A percentile compares a stretch with the other conserved stretches of the same genome.
phyloP scores from a whole-genome alignment of 30 jellyfish, hydroid and myxozoan species.

The Aurelia sp. region DNA sequence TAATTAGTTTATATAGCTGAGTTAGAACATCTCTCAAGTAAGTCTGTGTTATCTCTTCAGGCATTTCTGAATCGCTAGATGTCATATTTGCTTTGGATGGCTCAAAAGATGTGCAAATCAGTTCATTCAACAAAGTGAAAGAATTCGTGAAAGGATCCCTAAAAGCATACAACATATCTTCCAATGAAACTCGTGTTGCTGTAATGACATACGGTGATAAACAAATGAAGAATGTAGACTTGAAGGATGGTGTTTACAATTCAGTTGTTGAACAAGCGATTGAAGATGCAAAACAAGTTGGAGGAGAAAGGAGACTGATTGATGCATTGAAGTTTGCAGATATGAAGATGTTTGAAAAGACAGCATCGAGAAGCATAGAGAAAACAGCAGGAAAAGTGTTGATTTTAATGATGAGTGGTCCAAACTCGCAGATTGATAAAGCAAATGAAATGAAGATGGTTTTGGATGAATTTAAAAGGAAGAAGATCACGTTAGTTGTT shows the following conservation, averaged over 20 bases:
- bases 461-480: conserved; percentile 2
- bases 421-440: conserved; percentile 2
- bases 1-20: too few relatives aligned
- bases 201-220: conserved; percentile 50
- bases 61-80: too few relatives aligned
- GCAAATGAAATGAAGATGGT: conserved; percentile 9
- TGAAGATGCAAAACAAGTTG: conserved; percentile 16
- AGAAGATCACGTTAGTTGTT: conserved; percentile 5
- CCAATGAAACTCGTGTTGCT: conserved; percentile 62
- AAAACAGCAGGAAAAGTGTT: conserved; percentile 28
- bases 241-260: conserved; percentile 36
- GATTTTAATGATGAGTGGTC: conserved; percentile 35
- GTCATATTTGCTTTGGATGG: too few relatives aligned
- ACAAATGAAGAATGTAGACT: not conserved
- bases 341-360: conserved; percentile 24
- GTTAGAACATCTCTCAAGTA: too few relatives aligned
- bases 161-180: conserved; percentile 54
- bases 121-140: conserved; percentile 3
- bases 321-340: conserved; percentile 26
- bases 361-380: not conserved
- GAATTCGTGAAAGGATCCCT: conserved; percentile 57
- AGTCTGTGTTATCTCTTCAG: too few relatives aligned
- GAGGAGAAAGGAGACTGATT: conserved; percentile 43
- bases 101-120: too few relatives aligned
- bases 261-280: conserved; percentile 38